Conservation (phyloP, 1,140 invertebrate genomes). For the Odontomachus brunneus region DNA sequence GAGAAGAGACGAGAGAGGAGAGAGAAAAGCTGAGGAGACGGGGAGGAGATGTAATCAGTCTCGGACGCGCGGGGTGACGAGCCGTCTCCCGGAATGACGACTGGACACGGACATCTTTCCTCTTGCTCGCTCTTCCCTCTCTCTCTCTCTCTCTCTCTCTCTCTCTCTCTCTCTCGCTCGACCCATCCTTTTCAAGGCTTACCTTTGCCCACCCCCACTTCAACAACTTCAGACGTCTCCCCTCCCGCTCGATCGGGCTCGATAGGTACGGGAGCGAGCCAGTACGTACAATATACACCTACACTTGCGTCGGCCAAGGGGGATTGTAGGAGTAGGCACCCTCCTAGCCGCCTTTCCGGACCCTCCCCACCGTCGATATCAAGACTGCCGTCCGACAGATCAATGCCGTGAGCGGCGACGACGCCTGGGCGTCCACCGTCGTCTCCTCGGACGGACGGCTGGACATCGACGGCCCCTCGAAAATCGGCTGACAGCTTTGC, state of each 20-base stretch:
- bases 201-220: slow-evolving; percentile 51
- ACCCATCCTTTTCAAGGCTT: slow-evolving; percentile 47
- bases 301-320: slow-evolving; percentile 34
- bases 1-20: slow-evolving; percentile 6
- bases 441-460: slow-evolving; percentile 73
- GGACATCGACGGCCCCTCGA: slow-evolving; percentile 66
- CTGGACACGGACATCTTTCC: slow-evolving; percentile 70
- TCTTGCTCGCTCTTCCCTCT: slow-evolving; percentile 36
- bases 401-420: slow-evolving; percentile 83
- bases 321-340: slow-evolving; percentile 56
- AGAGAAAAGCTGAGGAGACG: slow-evolving; percentile 12
- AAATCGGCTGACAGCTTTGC: slow-evolving; percentile 48
- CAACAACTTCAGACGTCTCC: slow-evolving; percentile 41
- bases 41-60: slow-evolving; percentile 72
- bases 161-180: neutral
- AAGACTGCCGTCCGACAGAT: slow-evolving; percentile 84
- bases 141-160: no score
- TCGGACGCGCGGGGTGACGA: slow-evolving; percentile 77
- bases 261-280: slow-evolving; percentile 59
- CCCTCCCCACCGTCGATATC: slow-evolving; percentile 81
- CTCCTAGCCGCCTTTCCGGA: slow-evolving; percentile 71
- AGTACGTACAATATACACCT: slow-evolving; percentile 58
- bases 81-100: slow-evolving; percentile 78
- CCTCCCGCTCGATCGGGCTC: slow-evolving; percentile 30
- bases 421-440: slow-evolving; percentile 80